Percentiles rank a stretch among this genome's conserved stretches.
These are phyloP conservation scores for Drosophila histrio DNA, from an alignment of 2,888 invertebrate species.

Conservation along the genomic window DNA sequence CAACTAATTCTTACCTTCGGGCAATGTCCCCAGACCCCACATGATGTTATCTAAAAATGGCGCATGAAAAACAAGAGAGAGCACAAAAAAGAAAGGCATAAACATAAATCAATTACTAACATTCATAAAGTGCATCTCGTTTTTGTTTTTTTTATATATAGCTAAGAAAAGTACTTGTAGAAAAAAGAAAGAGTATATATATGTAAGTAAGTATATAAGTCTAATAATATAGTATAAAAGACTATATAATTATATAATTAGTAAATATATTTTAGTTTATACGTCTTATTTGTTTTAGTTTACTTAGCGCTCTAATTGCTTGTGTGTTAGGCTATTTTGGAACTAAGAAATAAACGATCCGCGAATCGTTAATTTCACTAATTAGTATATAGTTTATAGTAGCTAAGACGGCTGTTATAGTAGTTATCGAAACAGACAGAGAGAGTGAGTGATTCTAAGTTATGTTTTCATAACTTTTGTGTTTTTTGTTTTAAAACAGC, in stretches of 20 bases:
- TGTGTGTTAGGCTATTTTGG: conserved; percentile 42
- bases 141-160: conserved; percentile 3
- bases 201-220: conserved; percentile 43
- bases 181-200: conserved; percentile 44
- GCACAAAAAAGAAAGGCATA: conserved; percentile 59
- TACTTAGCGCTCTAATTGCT: conserved; percentile 56
- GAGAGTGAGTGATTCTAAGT: neutral
- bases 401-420: conserved; percentile 16
- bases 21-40: conserved; percentile 99
- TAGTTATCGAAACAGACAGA: conserved; percentile 12
- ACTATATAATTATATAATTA: conserved; percentile 48
- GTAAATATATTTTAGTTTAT: conserved; percentile 24
- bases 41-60: conserved; percentile 91
- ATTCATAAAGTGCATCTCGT: conserved; percentile 40
- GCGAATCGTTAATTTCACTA: conserved; percentile 46
- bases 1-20: conserved; percentile 93
- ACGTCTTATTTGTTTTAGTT: conserved; percentile 20
- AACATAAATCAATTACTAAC: conserved; percentile 63
- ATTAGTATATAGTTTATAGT: conserved; percentile 43
- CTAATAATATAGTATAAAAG: conserved; percentile 51
- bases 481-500: conserved; percentile 36
- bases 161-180: conserved; percentile 35
- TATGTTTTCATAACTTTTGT: neutral
- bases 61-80: conserved; percentile 57
- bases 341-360: conserved; percentile 48